phyloP scores from a whole-genome alignment of 2,888 invertebrate species.

The Sinelater perroti region DNA sequence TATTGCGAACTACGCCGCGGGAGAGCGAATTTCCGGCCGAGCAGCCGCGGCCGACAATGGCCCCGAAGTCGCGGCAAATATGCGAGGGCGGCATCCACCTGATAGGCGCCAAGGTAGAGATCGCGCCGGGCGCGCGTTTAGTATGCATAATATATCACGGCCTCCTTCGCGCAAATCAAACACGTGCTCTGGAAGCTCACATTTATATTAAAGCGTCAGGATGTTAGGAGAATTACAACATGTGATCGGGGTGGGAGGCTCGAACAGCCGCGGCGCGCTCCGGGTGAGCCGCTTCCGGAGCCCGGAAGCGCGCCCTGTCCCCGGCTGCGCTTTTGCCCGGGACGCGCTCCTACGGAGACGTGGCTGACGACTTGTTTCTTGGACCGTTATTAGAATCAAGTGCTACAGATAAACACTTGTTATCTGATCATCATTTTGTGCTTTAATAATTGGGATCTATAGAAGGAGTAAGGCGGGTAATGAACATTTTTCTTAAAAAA shows the following conservation, averaged over 20 bases:
- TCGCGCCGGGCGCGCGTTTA: constrained; percentile 41
- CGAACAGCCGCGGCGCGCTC: constrained; percentile 28
- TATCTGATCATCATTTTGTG: too few species aligned
- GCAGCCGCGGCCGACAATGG: neutral
- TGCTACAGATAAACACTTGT: too few species aligned
- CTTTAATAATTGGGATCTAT: too few species aligned
- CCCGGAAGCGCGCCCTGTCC: constrained; percentile 26
- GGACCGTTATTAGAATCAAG: too few species aligned
- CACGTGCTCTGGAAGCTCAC: constrained; percentile 46
- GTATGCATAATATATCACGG: constrained; percentile 47
- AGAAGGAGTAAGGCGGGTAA: too few species aligned
- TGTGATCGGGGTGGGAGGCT: constrained; percentile 32
- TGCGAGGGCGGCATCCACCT: constrained; percentile 18
- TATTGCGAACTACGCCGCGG: neutral
- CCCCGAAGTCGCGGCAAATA: constrained; percentile 2
- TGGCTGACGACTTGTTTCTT: too few species aligned
- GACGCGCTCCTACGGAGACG: constrained; percentile 23
- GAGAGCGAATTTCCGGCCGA: neutral
- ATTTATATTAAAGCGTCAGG: constrained; percentile 47
- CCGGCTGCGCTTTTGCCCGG: constrained; percentile 1
- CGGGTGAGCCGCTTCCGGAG: constrained; percentile 31
- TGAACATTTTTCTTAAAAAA: too few species aligned
- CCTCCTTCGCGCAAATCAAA: constrained; percentile 46
- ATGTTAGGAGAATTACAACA: constrained; percentile 44
- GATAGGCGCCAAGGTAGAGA: constrained; percentile 25